These are phyloP conservation scores for Diplazon laetatorius DNA, from an alignment of 2,888 invertebrate species.

Conservation along the genomic window DNA sequence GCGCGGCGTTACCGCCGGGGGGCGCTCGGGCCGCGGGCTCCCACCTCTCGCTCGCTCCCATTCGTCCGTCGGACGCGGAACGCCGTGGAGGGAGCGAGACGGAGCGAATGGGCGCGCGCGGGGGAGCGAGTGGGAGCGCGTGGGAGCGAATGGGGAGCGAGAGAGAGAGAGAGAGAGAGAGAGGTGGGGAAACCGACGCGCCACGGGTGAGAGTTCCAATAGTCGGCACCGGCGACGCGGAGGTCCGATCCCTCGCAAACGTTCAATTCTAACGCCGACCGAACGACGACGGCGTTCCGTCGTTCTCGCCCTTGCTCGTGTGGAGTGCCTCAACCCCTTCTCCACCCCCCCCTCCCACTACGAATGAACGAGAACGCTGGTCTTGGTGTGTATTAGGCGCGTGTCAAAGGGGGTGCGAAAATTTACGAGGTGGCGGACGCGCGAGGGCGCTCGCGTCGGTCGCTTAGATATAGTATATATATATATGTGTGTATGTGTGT, in stretches of 20 bases:
- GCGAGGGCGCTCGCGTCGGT: conserved; percentile 28
- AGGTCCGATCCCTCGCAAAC: conserved; percentile 52
- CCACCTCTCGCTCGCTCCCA: conserved; percentile 24
- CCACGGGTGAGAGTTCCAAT: background rate
- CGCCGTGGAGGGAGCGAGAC: background rate
- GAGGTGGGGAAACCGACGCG: background rate
- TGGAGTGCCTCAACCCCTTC: no score
- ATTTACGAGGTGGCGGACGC: conserved; percentile 76
- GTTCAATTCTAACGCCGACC: no score
- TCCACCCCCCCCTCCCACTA: no score
- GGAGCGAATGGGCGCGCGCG: background rate
- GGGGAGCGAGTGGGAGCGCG: background rate
- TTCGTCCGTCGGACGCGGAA: background rate
- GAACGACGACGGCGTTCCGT: conserved; percentile 20
- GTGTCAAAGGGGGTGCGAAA: conserved; percentile 80
- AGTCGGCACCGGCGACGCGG: conserved; percentile 33
- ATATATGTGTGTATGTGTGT: no score
- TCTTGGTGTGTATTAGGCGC: conserved; percentile 73
- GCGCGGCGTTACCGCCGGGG: conserved; percentile 65
- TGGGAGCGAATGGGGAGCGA: background rate
- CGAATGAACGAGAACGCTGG: conserved; percentile 57
- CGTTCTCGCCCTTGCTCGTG: conserved; percentile 40
- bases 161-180: background rate
- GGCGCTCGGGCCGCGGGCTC: conserved; percentile 31
- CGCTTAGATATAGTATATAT: background rate